phyloP scores from a whole-genome alignment of 2,113 vertebrate genomes.

The Paradoxurus hermaphroditus region DNA sequence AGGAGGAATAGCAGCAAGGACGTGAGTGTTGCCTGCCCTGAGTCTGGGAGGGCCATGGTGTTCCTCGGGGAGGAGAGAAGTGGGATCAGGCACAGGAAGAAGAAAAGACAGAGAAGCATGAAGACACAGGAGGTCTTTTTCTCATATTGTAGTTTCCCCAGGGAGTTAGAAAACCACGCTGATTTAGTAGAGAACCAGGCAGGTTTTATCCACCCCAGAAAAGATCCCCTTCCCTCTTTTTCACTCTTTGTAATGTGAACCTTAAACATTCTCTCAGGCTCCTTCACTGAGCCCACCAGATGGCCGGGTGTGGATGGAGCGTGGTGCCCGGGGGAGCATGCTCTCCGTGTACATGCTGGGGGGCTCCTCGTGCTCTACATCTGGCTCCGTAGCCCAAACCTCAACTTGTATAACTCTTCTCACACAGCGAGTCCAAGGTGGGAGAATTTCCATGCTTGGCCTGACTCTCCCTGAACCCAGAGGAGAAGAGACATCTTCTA shows the following conservation, averaged over 20 bases:
- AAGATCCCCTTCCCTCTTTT: background rate
- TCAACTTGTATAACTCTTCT: background rate
- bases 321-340: no score
- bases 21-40: background rate
- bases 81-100: background rate
- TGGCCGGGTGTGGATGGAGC: background rate
- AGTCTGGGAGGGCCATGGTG: background rate
- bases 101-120: no score
- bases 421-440: background rate
- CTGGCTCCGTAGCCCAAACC: background rate
- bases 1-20: background rate
- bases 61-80: background rate
- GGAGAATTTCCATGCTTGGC: background rate
- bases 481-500: background rate
- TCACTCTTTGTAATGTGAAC: background rate
- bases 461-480: background rate
- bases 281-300: background rate
- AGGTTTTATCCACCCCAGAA: background rate
- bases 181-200: background rate
- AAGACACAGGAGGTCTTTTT: background rate
- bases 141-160: background rate
- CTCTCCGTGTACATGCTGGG: background rate
- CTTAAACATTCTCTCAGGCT: background rate
- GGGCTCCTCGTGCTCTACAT: fast-evolving
- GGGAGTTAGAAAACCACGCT: background rate